Base-by-base conservation (phyloP, 2,888 invertebrate genomes). In the Sclerodermus sp. region DNA sequence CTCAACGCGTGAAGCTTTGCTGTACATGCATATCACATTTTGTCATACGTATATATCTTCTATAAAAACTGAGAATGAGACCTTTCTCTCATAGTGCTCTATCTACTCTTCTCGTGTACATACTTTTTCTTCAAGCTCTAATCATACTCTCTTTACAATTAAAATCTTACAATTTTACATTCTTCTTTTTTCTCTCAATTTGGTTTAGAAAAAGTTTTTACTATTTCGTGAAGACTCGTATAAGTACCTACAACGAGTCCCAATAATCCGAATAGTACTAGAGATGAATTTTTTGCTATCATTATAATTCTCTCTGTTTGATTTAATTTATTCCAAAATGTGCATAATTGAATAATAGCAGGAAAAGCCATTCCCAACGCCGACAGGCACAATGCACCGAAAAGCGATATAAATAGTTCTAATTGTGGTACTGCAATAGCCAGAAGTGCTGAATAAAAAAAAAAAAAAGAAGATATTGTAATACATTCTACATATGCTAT, bases 301-400 rank as follows among this genome's bases (percentile, higher is more conserved):
- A 88, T 82, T 61, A 85, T 82, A 4, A 80, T 75, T 57, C 82
- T 84, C 49, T 82, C 81, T 0, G 80, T 71, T 12, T 84, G 83
- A 1, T 81, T 80, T 5, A 82, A 83, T 47, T 83, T 81, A 66
- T 87, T 84, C 91, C 92, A 94, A 74, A 88, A 88, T 0, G 90
- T 88, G 74, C 89, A 87, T 59, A 89, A 85, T 71, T 96, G 90
- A 62, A 96, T 90, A 55, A 93, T 80, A 0, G 96, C 93, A 9
- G 96, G 96, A 76, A 96, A 91, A 1, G 93, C 91, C 41, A 96
- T 82, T 0, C 96, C 95, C 49, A 96, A 82, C 0, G 90, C 91
- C 0, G 95, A 93, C 40, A 94, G 82, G 58, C 93, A 93, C 1
- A 96, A 82, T 0, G 96, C 94, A n/a, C 96, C 96, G 68, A 91